Percentiles rank a stretch among this genome's conserved stretches.
phyloP scores from a whole-genome alignment of 2,113 vertebrate species.

The Sylvilagus bachmani region DNA sequence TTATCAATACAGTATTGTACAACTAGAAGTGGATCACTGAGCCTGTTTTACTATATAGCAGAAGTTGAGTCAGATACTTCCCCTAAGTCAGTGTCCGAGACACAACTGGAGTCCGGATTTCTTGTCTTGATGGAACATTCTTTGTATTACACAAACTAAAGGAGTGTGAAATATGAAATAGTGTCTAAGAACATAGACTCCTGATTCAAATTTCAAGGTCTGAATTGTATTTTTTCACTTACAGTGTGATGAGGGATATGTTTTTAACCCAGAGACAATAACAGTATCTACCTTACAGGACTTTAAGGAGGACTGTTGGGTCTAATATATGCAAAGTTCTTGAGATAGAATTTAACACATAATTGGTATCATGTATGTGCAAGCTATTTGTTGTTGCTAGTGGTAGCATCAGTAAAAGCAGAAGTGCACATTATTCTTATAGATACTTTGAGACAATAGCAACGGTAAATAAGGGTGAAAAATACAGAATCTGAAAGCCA shows the following conservation, averaged over 20 bases:
- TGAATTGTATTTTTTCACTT: not conserved
- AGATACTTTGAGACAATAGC: not conserved
- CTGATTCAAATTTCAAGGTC: not conserved
- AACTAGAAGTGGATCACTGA: not conserved
- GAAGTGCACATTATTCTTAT: not conserved
- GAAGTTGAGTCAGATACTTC: not conserved
- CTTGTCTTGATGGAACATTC: not conserved
- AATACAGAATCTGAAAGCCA: not conserved
- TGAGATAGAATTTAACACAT: not conserved
- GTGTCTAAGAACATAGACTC: not conserved
- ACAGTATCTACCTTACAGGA: not conserved
- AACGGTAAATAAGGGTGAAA: not conserved
- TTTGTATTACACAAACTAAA: constrained; percentile 12
- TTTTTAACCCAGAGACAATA: not conserved
- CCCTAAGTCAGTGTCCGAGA: not conserved
- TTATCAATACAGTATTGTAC: not conserved
- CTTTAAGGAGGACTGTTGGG: not conserved
- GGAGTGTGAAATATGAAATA: not conserved
- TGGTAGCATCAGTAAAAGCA: not conserved
- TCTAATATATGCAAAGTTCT: not conserved
- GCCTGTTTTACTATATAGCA: not conserved
- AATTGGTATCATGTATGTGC: not conserved
- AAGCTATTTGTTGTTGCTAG: not conserved
- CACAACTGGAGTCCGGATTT: not conserved
- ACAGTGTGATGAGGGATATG: not conserved